Conservation (phyloP, 2,113 vertebrate species). For the Coturnix japonica region DNA sequence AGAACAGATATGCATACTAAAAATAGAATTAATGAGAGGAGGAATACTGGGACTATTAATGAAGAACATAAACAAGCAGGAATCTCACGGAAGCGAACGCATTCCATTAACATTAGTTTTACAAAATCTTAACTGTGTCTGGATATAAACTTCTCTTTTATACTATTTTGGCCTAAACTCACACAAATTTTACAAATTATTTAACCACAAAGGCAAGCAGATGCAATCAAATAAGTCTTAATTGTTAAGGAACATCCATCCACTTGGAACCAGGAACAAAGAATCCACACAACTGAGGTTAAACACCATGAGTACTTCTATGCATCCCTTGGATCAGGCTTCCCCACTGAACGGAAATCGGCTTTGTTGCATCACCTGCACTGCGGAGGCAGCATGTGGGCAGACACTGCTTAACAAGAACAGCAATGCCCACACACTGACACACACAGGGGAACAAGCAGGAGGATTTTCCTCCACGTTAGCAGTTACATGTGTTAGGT, state of each 20-base stretch:
- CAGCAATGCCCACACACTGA: slow-evolving; percentile 54
- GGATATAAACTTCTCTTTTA: slow-evolving; percentile 6
- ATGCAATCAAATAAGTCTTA: background rate
- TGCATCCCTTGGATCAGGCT: slow-evolving; percentile 48
- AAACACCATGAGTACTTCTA: slow-evolving; percentile 21
- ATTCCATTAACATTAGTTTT: slow-evolving; percentile 60
- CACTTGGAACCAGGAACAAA: slow-evolving; percentile 16
- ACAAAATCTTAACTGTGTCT: slow-evolving; percentile 48
- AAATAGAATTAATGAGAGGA: slow-evolving; percentile 70
- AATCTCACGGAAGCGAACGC: slow-evolving; percentile 57
- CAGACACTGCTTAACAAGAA: background rate
- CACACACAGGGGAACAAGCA: slow-evolving; percentile 15
- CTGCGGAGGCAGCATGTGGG: slow-evolving; percentile 49
- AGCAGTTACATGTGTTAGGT: slow-evolving; percentile 28
- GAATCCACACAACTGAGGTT: background rate
- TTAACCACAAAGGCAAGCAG: background rate
- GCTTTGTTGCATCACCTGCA: slow-evolving; percentile 49
- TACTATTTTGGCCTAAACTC: background rate
- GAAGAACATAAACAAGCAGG: slow-evolving; percentile 69
- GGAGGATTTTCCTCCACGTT: slow-evolving; percentile 3
- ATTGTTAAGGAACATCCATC: background rate
- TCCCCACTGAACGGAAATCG: slow-evolving; percentile 51
- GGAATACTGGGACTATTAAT: slow-evolving; percentile 63
- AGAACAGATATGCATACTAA: slow-evolving; percentile 40
- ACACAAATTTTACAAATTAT: background rate